phyloP scores from a whole-genome alignment of 2,113 vertebrate genomes.

The Hoplias malabaricus region DNA sequence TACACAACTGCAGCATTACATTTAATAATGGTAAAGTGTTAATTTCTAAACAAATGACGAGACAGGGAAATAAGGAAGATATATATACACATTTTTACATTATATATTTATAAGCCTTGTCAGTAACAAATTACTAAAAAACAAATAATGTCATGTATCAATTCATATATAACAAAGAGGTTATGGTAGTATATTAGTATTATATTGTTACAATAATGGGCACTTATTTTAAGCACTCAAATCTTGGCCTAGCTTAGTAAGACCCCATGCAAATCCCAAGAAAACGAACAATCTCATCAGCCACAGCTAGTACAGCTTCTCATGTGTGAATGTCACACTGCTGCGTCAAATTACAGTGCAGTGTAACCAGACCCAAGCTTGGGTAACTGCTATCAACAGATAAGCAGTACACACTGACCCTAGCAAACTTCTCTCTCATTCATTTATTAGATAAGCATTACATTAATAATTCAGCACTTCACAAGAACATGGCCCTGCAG shows the following conservation, averaged over 20 bases:
- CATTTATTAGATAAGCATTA: neutral
- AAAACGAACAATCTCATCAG: neutral
- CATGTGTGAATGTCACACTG: conserved; percentile 10
- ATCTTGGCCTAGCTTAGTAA: neutral
- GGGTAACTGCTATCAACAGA: neutral
- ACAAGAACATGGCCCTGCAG: neutral
- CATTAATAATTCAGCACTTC: neutral
- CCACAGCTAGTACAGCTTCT: neutral
- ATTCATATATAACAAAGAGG: no score
- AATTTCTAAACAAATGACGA: no score
- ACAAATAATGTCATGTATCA: no score
- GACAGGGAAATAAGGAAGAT: no score
- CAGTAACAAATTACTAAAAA: no score
- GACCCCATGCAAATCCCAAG: neutral
- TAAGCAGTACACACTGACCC: neutral
- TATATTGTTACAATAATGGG: no score
- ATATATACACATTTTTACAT: no score
- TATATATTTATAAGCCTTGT: no score
- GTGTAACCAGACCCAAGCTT: neutral
- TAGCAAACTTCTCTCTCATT: neutral
- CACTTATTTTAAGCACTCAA: no score
- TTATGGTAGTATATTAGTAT: no score
- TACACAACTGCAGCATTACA: neutral
- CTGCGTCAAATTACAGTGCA: conserved; percentile 5
- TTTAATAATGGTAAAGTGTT: no score